Conservation (phyloP, 2,888 invertebrate genomes). For the Spisula subtruncata region DNA sequence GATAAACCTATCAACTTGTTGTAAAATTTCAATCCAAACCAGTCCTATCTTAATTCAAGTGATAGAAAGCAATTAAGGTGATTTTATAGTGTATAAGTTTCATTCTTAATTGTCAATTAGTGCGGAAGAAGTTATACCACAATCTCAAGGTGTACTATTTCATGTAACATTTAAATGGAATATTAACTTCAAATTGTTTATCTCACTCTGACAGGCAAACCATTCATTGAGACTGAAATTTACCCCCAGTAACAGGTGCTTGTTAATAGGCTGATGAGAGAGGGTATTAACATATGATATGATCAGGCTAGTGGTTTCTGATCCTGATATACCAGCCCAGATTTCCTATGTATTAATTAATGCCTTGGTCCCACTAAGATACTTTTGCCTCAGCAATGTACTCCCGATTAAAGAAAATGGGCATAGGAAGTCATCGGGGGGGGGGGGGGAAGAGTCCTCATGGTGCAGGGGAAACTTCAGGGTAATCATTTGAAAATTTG, state of each 20-base stretch:
- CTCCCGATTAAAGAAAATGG: no score
- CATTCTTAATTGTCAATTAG: conserved; percentile 39
- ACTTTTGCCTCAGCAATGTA: no score
- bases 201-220: conserved; percentile 33
- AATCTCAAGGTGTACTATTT: conserved; percentile 17
- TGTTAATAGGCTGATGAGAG: not conserved
- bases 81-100: conserved; percentile 31
- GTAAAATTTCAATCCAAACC: not conserved
- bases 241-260: conserved; percentile 31
- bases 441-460: no score
- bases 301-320: not conserved
- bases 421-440: no score
- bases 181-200: conserved; percentile 22
- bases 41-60: conserved; percentile 26
- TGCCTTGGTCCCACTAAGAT: no score
- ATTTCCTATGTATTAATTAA: not conserved
- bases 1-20: no score
- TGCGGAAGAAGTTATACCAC: conserved; percentile 2
- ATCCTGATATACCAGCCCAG: no score
- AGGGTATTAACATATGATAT: not conserved
- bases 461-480: no score
- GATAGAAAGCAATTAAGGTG: conserved; percentile 24
- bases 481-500: no score
- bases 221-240: conserved; percentile 32
- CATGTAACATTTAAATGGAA: conserved; percentile 12